Percentiles rank a stretch among this genome's conserved stretches.
These are phyloP conservation scores for Carassius auratus DNA, from an alignment of 2,113 vertebrate species.

Conservation along the genomic window DNA sequence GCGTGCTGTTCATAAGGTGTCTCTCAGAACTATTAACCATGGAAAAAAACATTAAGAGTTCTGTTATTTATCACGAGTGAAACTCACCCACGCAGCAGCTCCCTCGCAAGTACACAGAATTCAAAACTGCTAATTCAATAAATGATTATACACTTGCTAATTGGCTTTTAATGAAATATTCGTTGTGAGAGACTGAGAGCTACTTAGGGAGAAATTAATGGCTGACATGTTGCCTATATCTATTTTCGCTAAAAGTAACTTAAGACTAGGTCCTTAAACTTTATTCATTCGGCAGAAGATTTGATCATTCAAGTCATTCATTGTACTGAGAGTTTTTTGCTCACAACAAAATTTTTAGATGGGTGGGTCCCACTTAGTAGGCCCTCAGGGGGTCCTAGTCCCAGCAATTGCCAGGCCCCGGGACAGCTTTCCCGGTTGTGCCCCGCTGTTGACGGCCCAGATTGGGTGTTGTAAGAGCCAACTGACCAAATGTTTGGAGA, in stretches of 20 bases:
- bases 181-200: not conserved
- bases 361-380: slow-evolving; percentile 7
- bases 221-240: not conserved
- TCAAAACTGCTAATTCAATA: slow-evolving; percentile 23
- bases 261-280: not conserved
- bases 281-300: not conserved
- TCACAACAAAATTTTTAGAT: not conserved
- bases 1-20: slow-evolving; percentile 31
- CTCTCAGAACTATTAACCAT: slow-evolving; percentile 24
- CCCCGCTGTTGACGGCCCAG: slow-evolving; percentile 19
- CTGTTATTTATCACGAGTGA: slow-evolving; percentile 20
- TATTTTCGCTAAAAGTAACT: not conserved
- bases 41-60: slow-evolving; percentile 9
- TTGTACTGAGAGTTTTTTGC: not conserved
- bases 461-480: slow-evolving; percentile 28
- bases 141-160: slow-evolving; percentile 24
- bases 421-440: not conserved
- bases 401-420: not conserved
- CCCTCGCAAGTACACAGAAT: slow-evolving; percentile 14
- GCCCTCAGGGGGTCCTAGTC: slow-evolving; percentile 9
- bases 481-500: slow-evolving; percentile 45
- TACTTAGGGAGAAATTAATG: slow-evolving; percentile 17
- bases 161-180: slow-evolving; percentile 33
- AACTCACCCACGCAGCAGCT: not conserved
- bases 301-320: not conserved